phyloP scores from a whole-genome alignment of 2,113 vertebrate species.

The Pavo muticus region DNA sequence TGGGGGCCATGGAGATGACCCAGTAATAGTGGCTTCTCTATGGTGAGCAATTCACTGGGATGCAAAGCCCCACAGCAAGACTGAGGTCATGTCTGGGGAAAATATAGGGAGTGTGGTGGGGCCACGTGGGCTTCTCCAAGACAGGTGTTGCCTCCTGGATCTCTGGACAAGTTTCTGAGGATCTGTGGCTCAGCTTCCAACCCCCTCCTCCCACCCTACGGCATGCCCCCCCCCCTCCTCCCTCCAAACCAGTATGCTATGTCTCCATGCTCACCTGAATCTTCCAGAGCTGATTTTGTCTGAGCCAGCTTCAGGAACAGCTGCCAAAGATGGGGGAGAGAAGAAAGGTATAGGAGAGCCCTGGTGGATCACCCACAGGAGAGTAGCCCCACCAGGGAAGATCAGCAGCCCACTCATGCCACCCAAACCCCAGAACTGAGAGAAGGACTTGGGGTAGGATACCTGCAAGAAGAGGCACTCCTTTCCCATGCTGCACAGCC shows the following conservation, averaged over 20 bases:
- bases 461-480: not conserved
- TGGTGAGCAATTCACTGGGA: not conserved
- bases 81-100: accelerated
- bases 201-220: accelerated
- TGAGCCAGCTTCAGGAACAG: conserved; percentile 90
- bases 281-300: conserved; percentile 88
- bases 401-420: not conserved
- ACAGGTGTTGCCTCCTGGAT: accelerated
- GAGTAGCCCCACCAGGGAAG: not conserved
- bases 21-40: not conserved
- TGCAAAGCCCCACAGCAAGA: accelerated
- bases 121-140: not conserved
- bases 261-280: conserved; percentile 83
- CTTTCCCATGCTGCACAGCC: accelerated
- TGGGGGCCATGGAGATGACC: not conserved
- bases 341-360: not conserved
- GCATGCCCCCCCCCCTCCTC: not conserved
- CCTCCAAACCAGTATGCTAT: not conserved
- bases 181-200: accelerated
- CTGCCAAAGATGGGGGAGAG: conserved; percentile 67
- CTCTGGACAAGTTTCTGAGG: accelerated
- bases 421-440: not conserved
- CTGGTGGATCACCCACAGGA: accelerated
- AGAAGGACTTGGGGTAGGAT: not conserved
- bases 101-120: not conserved